phyloP scores from a whole-genome alignment of 2,113 vertebrate species.

The Oreochromis niloticus region DNA sequence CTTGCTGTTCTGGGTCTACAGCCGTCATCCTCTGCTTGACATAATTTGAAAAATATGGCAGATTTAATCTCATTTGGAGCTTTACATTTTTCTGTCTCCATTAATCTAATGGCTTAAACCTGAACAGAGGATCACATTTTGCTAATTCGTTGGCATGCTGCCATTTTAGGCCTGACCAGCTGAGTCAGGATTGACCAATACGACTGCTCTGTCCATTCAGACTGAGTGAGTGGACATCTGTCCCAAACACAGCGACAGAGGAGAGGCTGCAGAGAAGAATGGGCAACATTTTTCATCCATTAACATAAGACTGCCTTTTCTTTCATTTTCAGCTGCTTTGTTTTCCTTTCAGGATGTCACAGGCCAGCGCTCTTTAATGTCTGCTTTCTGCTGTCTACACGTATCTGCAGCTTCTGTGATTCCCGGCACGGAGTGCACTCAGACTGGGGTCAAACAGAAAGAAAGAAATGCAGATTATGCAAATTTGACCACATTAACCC shows the following conservation, averaged over 20 bases:
- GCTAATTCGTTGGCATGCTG: neutral
- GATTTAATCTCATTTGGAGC: neutral
- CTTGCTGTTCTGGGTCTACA: neutral
- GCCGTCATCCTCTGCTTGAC: neutral
- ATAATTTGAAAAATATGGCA: constrained; percentile 26
- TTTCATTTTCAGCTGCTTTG: neutral
- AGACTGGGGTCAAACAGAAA: neutral
- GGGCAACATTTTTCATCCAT: neutral
- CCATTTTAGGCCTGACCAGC: neutral
- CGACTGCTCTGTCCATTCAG: neutral
- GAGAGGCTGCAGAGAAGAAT: neutral
- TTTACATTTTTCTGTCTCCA: neutral
- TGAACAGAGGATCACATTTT: neutral
- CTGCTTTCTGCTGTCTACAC: neutral
- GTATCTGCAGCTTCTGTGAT: neutral
- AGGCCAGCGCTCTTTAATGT: neutral
- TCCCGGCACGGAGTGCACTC: neutral
- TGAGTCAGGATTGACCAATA: neutral
- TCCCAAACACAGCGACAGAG: neutral
- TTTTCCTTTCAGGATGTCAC: neutral
- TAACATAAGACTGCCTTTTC: neutral
- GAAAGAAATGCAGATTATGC: neutral
- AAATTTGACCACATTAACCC: neutral
- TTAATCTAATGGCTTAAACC: constrained; percentile 21
- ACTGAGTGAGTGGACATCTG: neutral